A percentile compares a stretch with the other conserved stretches of the same genome.
Evolutionary conservation across 2,888 invertebrate species (phyloP).

Genomic region (Mantis religiosa): DNA sequence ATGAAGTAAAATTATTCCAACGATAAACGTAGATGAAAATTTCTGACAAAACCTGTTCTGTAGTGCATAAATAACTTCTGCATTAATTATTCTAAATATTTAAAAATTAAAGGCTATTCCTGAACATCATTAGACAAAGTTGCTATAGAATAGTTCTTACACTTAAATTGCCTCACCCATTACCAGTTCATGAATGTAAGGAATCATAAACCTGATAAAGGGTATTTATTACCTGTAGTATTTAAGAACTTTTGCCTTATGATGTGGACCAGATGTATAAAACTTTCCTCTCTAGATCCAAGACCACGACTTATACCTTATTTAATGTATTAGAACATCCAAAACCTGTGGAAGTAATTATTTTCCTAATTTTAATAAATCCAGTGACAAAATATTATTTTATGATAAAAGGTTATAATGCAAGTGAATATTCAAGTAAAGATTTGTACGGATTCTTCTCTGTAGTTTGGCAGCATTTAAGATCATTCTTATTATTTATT

Average conservation of each 20-base stretch:
- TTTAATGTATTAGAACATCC: conserved; percentile 41
- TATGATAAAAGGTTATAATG: not conserved
- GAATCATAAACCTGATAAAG: not conserved
- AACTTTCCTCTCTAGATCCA: conserved; percentile 45
- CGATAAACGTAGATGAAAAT: too few species aligned
- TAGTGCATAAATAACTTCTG: too few species aligned
- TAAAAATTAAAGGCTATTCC: too few species aligned
- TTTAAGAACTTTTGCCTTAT: conserved; percentile 35
- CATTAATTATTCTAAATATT: too few species aligned
- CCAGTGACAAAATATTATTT: not conserved
- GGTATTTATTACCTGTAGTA: conserved; percentile 6
- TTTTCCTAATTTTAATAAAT: conserved; percentile 35
- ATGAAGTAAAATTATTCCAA: too few species aligned
- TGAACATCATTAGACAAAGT: too few species aligned
- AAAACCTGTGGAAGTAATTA: conserved; percentile 48
- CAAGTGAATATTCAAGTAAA: not conserved
- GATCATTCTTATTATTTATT: not conserved
- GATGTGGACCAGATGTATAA: conserved; percentile 41
- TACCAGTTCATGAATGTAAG: too few species aligned
- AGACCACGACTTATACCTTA: conserved; percentile 43
- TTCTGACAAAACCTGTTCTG: too few species aligned
- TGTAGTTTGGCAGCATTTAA: not conserved
- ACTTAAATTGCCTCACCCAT: too few species aligned
- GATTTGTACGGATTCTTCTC: not conserved
- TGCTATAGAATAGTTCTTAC: too few species aligned